Evolutionary conservation across 1,140 invertebrate species (phyloP), one percentile per base, ranked within the genome.

Genomic region (Cyclargus thomasi): DNA sequence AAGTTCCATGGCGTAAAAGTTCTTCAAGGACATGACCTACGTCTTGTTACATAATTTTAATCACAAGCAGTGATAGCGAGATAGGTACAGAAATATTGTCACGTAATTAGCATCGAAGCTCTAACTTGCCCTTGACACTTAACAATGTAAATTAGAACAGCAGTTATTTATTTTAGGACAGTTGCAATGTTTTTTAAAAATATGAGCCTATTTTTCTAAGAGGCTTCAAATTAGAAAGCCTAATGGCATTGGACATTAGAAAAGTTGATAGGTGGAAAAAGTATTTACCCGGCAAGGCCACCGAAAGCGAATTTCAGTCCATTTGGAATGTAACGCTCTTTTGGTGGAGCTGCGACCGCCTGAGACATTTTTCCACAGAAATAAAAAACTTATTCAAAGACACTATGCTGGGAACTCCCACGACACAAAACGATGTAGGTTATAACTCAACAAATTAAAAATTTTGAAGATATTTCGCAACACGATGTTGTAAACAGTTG

Each of bases 291-390:
- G 69, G 95, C 93, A 72, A 88, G 75, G 72, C 92, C 92, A 63
- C 93, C 93, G 73, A 94, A 93, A n/a, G 93, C 80, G 72, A 94
- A 94, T 82, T 94, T 94, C 63, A 94, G 83, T 35, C 85, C 88
- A 85, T 93, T 94, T 4, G 93, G 93, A 39, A 94, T 91, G 64
- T 89, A 88, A 64, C 84, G 80, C 70, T 88, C 84, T 62, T 84
- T 82, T 3, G 78, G 77, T 62, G 79, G 73, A 35, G 29, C 68
- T 36, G 64, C 69, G 18, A 67, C 68, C 7, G 76, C 63, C 77
- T 82, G 74, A 57, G 79, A 71, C 84, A 88, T 85, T 67, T 71
- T 11, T 20, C 55, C 18, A 18, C 55, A 59, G 39, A 8, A 47
- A 14, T 47, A 14, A 2, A 11, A 47, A 8, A 11, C 0, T 47